phyloP scores from a whole-genome alignment of 2,888 invertebrate species.

The Archaeoteleia sp. region DNA sequence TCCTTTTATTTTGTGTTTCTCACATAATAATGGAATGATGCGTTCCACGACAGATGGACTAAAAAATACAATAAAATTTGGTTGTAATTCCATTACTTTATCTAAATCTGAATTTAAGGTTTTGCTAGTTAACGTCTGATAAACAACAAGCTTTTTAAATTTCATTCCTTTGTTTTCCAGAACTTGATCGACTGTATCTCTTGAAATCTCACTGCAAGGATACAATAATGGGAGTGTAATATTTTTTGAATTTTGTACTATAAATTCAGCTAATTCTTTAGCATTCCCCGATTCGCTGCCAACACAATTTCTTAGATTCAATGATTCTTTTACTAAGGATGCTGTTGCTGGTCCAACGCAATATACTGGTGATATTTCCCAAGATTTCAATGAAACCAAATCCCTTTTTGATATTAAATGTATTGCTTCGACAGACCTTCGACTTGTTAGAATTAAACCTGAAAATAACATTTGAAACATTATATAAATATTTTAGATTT shows the following conservation, averaged over 20 bases:
- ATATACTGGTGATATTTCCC: slow-evolving; percentile 63
- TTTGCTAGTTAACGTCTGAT: slow-evolving; percentile 64
- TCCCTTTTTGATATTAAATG: slow-evolving; percentile 51
- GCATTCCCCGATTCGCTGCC: slow-evolving; percentile 69
- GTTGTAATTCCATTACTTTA: slow-evolving; percentile 45
- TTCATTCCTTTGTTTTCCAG: slow-evolving; percentile 56
- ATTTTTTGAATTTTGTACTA: slow-evolving; percentile 45
- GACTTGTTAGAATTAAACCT: slow-evolving; percentile 72
- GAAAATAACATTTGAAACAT: slow-evolving; percentile 32
- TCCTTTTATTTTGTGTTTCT: slow-evolving; percentile 41
- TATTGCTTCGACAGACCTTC: slow-evolving; percentile 67
- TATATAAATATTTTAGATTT: slow-evolving; percentile 3
- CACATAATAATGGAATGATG: slow-evolving; percentile 55
- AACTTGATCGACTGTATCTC: slow-evolving; percentile 64
- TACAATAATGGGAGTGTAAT: slow-evolving; percentile 62
- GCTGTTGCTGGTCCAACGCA: slow-evolving; percentile 70
- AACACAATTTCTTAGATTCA: slow-evolving; percentile 61
- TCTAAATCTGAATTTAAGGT: slow-evolving; percentile 61
- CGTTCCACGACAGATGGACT: slow-evolving; percentile 69
- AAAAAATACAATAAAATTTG: slow-evolving; percentile 67
- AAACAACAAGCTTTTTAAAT: slow-evolving; percentile 63
- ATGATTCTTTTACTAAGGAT: slow-evolving; percentile 56
- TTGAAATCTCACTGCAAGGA: slow-evolving; percentile 70
- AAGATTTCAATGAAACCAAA: slow-evolving; percentile 52
- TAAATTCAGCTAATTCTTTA: slow-evolving; percentile 64